Conservation (phyloP, 2,113 vertebrate genomes). For the Laterallus jamaicensis region DNA sequence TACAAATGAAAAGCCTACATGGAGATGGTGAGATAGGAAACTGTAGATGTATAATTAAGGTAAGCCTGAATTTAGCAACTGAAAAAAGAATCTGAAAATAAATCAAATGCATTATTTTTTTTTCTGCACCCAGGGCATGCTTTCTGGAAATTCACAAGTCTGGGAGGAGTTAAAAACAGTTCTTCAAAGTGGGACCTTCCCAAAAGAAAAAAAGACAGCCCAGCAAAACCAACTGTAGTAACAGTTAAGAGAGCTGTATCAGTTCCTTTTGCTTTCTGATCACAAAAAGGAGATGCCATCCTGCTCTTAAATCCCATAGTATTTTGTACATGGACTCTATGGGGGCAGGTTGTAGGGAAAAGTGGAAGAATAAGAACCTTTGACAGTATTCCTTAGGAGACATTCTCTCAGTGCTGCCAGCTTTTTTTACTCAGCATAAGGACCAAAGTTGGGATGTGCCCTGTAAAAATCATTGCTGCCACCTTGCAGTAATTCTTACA, state of each 20-base stretch:
- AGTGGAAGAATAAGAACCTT: background rate
- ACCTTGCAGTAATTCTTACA: background rate
- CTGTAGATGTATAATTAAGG: background rate
- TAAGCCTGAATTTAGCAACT: background rate
- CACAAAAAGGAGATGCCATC: background rate
- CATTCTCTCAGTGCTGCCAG: background rate
- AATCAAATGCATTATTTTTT: background rate
- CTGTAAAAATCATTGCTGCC: background rate
- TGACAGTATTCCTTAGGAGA: background rate
- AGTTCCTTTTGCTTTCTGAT: background rate
- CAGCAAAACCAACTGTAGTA: background rate
- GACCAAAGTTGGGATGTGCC: background rate
- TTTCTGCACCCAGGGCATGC: background rate
- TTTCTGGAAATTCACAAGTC: background rate
- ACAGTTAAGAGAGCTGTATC: background rate
- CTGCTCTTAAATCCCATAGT: background rate
- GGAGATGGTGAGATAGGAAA: background rate
- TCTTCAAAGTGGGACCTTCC: background rate
- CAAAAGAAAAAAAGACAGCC: background rate
- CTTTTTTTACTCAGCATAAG: background rate
- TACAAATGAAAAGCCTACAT: background rate
- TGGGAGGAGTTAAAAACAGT: background rate
- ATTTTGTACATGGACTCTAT: background rate
- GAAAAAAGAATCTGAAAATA: background rate
- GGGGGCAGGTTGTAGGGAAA: background rate